These are phyloP conservation scores for Phorcus lineatus DNA, from an alignment of 2,888 invertebrate genomes.

Conservation along the genomic window DNA sequence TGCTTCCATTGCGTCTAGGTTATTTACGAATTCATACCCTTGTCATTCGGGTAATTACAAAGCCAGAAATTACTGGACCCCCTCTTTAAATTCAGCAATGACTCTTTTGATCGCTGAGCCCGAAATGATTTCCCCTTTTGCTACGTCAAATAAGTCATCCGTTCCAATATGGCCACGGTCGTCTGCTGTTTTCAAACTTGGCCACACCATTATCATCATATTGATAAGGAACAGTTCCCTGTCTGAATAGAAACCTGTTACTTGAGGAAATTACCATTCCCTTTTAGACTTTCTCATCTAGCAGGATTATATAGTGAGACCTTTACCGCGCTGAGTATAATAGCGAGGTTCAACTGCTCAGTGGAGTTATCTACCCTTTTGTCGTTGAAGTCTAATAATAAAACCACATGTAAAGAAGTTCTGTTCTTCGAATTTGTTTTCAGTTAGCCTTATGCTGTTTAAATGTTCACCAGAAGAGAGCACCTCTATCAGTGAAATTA, in stretches of 20 bases:
- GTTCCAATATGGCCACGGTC: not conserved
- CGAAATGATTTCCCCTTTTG: not conserved
- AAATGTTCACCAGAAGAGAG: no score
- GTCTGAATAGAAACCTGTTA: not conserved
- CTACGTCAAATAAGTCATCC: not conserved
- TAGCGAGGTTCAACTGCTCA: no score
- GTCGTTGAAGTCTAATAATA: no score
- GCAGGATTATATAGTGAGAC: not conserved
- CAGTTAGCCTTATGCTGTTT: no score
- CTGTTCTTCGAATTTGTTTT: no score
- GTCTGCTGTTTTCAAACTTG: conserved; percentile 4
- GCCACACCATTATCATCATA: not conserved
- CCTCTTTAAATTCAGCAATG: not conserved
- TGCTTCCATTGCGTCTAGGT: not conserved
- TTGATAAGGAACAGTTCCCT: not conserved
- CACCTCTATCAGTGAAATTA: no score
- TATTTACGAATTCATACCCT: conserved; percentile 7
- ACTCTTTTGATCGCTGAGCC: not conserved
- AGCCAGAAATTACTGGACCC: not conserved
- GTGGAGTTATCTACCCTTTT: no score
- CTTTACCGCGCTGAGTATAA: no score
- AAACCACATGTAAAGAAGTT: no score
- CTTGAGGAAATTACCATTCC: not conserved
- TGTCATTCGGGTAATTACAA: not conserved
- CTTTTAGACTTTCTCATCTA: not conserved